These are phyloP conservation scores for Ypsolopha sequella DNA, from an alignment of 2,888 invertebrate genomes.

Conservation along the genomic window DNA sequence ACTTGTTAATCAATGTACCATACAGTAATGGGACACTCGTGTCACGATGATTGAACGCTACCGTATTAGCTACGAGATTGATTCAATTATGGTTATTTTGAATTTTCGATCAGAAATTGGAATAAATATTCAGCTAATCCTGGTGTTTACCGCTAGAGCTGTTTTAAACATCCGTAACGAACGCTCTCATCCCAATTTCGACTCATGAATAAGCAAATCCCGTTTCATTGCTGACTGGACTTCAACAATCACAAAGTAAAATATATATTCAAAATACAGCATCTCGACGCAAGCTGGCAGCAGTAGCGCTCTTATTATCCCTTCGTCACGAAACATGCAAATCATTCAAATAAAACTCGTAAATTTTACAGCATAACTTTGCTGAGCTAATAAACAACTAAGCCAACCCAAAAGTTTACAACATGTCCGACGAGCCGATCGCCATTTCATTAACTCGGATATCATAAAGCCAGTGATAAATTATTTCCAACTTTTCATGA, in stretches of 20 bases:
- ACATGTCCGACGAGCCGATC: not conserved
- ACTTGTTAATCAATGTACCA: not conserved
- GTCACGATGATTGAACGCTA: no score
- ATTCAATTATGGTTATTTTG: no score
- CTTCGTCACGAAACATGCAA: not conserved
- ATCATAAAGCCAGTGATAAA: not conserved
- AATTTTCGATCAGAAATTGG: no score
- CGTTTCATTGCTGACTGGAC: slow-evolving; percentile 22
- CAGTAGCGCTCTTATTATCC: not conserved
- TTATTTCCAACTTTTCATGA: no score
- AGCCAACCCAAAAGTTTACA: not conserved
- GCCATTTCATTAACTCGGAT: not conserved
- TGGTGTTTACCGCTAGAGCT: slow-evolving; percentile 32
- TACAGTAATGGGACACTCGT: no score
- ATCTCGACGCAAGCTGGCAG: not conserved
- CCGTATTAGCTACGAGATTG: not conserved
- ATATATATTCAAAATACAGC: not conserved
- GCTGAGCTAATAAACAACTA: not conserved
- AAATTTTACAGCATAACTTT: not conserved
- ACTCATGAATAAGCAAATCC: slow-evolving; percentile 48
- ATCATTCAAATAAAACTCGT: not conserved
- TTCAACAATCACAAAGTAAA: not conserved
- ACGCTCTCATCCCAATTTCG: slow-evolving; percentile 16
- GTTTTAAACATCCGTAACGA: slow-evolving; percentile 27
- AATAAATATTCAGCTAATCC: not conserved